Percentiles rank a stretch among this genome's conserved stretches.
Conservation (phyloP, 53 echinoderm and acorn worm species). For the Actinopyga echinites region DNA sequence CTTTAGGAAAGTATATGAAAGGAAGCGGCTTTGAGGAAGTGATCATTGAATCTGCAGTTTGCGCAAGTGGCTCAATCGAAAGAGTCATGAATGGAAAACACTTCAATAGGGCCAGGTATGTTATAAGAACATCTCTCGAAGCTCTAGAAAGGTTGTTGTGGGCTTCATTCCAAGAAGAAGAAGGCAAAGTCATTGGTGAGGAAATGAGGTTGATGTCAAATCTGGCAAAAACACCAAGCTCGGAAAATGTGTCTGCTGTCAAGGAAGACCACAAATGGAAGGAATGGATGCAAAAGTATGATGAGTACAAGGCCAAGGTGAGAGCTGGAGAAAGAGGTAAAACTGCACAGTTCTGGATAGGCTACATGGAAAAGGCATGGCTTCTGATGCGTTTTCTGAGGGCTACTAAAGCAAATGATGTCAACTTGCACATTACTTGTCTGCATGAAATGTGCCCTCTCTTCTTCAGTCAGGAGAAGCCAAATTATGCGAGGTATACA, state of each 20-base stretch:
- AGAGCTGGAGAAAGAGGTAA: slow-evolving; percentile 35
- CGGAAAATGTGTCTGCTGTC: slow-evolving; percentile 42
- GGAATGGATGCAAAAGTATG: slow-evolving; percentile 51
- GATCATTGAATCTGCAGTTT: slow-evolving; percentile 49
- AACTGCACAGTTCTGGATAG: slow-evolving; percentile 46
- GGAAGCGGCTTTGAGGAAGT: slow-evolving; percentile 55
- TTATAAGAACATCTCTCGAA: slow-evolving; percentile 25
- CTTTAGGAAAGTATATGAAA: slow-evolving; percentile 48
- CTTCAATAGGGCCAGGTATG: slow-evolving; percentile 53
- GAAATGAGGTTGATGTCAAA: slow-evolving; percentile 12
- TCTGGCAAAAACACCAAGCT: slow-evolving; percentile 36
- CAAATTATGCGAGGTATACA: slow-evolving; percentile 54
- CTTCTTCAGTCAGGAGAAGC: slow-evolving; percentile 49
- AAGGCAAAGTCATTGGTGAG: slow-evolving; percentile 31
- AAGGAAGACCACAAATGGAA: slow-evolving; percentile 44
- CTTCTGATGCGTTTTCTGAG: slow-evolving; percentile 34
- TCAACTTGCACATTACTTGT: slow-evolving; percentile 39
- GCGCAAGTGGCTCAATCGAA: slow-evolving; percentile 59
- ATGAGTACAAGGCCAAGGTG: slow-evolving; percentile 34
- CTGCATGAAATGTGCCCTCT: slow-evolving; percentile 47
- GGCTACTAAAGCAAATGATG: slow-evolving; percentile 53
- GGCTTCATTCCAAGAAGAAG: slow-evolving; percentile 10
- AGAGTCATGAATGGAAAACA: slow-evolving; percentile 55
- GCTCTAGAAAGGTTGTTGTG: slow-evolving; percentile 59
- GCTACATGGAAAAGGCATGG: not conserved